A percentile compares a stretch with the other conserved stretches of the same genome.
Evolutionary conservation across 1,140 invertebrate genomes (phyloP).

Genomic region (Manduca sexta): DNA sequence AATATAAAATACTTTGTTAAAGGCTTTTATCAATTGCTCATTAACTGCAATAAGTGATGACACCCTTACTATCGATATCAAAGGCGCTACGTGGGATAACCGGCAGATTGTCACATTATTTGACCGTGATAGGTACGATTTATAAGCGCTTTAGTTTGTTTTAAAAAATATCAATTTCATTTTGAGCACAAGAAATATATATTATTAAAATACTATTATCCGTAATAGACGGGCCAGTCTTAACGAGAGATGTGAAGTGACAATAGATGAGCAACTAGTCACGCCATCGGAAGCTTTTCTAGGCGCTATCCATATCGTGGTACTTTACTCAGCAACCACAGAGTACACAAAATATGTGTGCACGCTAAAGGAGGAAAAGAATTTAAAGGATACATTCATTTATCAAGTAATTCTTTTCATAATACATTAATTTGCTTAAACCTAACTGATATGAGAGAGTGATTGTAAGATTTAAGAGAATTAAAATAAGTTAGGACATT

Average conservation of each 20-base stretch:
- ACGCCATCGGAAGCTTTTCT: conserved; percentile 17
- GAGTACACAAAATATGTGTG: conserved; percentile 51
- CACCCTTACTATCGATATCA: conserved; percentile 36
- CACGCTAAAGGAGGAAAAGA: conserved; percentile 36
- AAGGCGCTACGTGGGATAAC: conserved; percentile 54
- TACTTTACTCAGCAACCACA: conserved; percentile 52
- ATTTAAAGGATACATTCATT: conserved; percentile 56
- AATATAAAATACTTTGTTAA: neutral
- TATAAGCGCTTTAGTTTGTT: neutral
- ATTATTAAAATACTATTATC: no score
- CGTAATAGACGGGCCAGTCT: conserved; percentile 7
- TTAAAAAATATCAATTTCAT: neutral
- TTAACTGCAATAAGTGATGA: conserved; percentile 45
- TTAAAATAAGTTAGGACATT: no score
- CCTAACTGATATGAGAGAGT: no score
- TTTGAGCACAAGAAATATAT: no score
- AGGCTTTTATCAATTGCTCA: conserved; percentile 14
- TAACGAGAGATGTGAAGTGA: conserved; percentile 38
- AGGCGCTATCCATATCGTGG: conserved; percentile 39
- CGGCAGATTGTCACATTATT: conserved; percentile 50
- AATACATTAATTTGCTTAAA: no score
- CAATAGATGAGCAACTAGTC: conserved; percentile 35
- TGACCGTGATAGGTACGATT: conserved; percentile 39
- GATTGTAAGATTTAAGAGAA: no score
- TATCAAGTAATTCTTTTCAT: conserved; percentile 49